Percentiles rank a stretch among this genome's conserved stretches.
These are phyloP conservation scores for Tigriopus japonicus DNA, from an alignment of 1,140 invertebrate species.

Conservation along the genomic window DNA sequence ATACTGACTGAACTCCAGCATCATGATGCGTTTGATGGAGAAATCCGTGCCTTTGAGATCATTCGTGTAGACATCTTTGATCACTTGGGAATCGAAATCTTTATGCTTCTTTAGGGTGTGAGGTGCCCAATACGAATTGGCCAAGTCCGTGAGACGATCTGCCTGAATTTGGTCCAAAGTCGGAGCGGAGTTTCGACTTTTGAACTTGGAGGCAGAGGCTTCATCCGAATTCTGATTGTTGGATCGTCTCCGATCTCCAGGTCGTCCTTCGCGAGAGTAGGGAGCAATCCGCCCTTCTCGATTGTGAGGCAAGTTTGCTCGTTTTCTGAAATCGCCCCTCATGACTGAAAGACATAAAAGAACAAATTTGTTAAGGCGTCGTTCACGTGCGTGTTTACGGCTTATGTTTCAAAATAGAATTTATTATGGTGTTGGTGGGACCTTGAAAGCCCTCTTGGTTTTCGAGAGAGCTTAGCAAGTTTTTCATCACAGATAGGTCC, in stretches of 20 bases:
- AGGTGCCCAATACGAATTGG: slow-evolving; percentile 71
- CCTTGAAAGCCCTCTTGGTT: neutral
- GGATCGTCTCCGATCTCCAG: neutral
- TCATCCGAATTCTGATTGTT: neutral
- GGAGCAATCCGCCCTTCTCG: slow-evolving; percentile 1
- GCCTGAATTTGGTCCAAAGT: slow-evolving; percentile 16
- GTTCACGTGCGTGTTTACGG: too few relatives aligned
- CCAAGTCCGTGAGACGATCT: slow-evolving; percentile 38
- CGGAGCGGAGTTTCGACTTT: neutral
- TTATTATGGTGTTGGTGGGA: neutral
- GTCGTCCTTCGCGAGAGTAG: neutral
- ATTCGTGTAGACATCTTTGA: slow-evolving; percentile 57
- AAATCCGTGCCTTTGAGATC: slow-evolving; percentile 43
- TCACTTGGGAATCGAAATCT: slow-evolving; percentile 47
- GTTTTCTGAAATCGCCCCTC: neutral
- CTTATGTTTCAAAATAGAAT: neutral
- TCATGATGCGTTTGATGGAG: slow-evolving; percentile 69
- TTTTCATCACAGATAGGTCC: neutral
- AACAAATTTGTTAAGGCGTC: neutral
- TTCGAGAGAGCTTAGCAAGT: neutral
- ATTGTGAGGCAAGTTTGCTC: neutral
- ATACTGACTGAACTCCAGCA: slow-evolving; percentile 93
- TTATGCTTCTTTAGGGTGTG: slow-evolving; percentile 45
- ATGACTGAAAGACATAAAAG: neutral
- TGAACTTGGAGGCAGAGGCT: neutral